phyloP scores from a whole-genome alignment of 2,797 vertebrate genomes.

The Acipenser oxyrinchus region DNA sequence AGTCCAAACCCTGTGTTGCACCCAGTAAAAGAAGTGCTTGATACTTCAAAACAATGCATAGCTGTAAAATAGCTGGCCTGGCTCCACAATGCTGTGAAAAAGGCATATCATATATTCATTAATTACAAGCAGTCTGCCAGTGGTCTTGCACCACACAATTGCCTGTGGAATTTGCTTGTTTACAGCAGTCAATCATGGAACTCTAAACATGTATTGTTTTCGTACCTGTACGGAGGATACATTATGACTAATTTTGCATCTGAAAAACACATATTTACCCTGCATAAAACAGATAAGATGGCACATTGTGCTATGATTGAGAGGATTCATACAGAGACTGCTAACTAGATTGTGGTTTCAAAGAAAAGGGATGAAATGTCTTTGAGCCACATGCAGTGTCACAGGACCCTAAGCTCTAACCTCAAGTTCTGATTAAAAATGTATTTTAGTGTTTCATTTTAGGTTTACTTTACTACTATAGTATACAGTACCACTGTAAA shows the following conservation, averaged over 20 bases:
- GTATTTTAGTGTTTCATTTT: no score
- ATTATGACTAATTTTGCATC: neutral
- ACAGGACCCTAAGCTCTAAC: no score
- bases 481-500: no score
- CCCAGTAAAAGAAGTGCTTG: neutral
- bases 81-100: neutral
- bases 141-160: neutral
- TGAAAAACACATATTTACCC: neutral
- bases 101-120: neutral
- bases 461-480: no score
- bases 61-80: constrained; percentile 1
- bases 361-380: no score
- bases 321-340: no score
- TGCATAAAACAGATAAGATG: neutral
- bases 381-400: no score
- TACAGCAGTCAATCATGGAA: neutral
- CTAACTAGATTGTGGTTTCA: no score
- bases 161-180: constrained; percentile 6
- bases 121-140: neutral
- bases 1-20: constrained; percentile 16
- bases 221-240: neutral
- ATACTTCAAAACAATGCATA: constrained; percentile 1
- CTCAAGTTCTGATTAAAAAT: no score
- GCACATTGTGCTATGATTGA: no score
- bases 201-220: neutral